Evolutionary conservation across 1,140 invertebrate species (phyloP), one percentile per base, ranked within the genome.

Genomic region (Orius insidiosus): DNA sequence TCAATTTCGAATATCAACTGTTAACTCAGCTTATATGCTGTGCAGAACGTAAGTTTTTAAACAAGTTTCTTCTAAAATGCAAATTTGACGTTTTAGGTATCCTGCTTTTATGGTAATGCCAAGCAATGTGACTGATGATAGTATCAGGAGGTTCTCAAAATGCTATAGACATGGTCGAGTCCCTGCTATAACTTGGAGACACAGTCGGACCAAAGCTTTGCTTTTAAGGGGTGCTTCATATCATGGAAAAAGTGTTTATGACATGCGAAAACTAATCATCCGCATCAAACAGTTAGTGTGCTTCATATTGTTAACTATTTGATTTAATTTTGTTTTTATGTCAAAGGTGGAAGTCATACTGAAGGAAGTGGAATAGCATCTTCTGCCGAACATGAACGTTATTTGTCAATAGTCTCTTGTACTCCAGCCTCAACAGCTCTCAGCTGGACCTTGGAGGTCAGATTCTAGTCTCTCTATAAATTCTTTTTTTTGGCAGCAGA

Each of bases 21-120:
- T 88, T 4, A 98, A 98, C 62, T 76, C 78, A 19, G 75, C 77
- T 24, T 96, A 95, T 59, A 77, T 77, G 57, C 72, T 92, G 48
- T 93, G 86, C 59, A 69, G 83, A 58, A 83, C 75, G 67, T 79
- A 56, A 52, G 48, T 24, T 24, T 24, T 24, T 4, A n/a, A 34
- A n/a, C n/a, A 34, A 8, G 7, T 34, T 2, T 16, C 15, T 43
- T 10, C 2, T 31, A 19, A 10, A 32, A 8, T 2, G 11, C 4
- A 2, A 11, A 13, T 54, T 13, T 47, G 38, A 40, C 34, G 5
- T 54, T 54, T 11, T 58, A 85, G 83, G 60, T 95, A 97, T 67
- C 93, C 93, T 14, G 86, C 88, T 3, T 69, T 96, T n/a, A 64
- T 97, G 32, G 78, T 92, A 35, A 84, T 95, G 45, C 94, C 94